Evolutionary conservation across 2,113 vertebrate genomes (phyloP), one percentile per base, ranked within the genome.

Genomic region (Chaetops frenatus): DNA sequence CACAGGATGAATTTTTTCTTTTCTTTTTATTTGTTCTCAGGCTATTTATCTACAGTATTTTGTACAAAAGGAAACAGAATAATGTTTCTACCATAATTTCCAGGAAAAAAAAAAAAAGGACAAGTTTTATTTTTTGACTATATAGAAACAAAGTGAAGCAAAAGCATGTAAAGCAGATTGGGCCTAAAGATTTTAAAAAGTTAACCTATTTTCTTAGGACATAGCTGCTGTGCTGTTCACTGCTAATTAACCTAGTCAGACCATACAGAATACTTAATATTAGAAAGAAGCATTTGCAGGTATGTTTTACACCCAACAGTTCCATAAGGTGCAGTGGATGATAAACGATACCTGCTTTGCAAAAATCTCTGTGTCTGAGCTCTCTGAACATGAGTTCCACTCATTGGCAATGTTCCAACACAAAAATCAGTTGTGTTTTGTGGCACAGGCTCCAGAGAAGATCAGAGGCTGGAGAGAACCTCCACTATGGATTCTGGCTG

Each of bases 381-480:
- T 61, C 9, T 18, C 24, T 45, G 20, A 61, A 35, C 6, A 2
- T 4, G 6, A 27, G 14, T 58, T 36, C 24, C 22, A 21, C 47
- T 9, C 44, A 11, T 13, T 15, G 22, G 10, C 23, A 40, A 2
- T 12, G 20, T 56, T 73, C 62, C 67, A n/a, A 5, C 5, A 12
- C 28, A 58, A n/a, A 48, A 11, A n/a, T 36, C 40, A 23, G 36
- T 12, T 86, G 45, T 22, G 17, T 56, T 90, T 76, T 56, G 62
- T 48, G 62, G 4, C 9, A 25, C 0, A 0, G 47, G 40, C 47
- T 66, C 11, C 2, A 2, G 0, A 74, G 19, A 7, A 2, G 2
- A 15, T 66, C 33, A 24, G 16, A 19, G 21, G 27, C n/a, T 4
- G 3, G 42, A 29, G 16, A 40, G 22, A 53, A 7, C 8, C 40